A percentile compares a stretch with the other conserved stretches of the same genome.
Evolutionary conservation across 2,888 invertebrate species (phyloP).

Genomic region (Pheosia tremula): DNA sequence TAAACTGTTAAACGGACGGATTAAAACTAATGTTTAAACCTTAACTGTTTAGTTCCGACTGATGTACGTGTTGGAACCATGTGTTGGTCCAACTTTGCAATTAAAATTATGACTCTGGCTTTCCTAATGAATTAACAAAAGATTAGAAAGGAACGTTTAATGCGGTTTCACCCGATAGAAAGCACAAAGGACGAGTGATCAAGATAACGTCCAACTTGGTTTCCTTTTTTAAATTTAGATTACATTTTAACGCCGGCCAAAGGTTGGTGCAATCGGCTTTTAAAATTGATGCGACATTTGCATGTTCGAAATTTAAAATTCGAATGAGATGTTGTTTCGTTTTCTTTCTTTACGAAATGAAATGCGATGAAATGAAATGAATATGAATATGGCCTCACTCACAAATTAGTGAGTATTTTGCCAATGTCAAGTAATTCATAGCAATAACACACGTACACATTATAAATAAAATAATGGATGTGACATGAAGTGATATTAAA

Average conservation of each 20-base stretch:
- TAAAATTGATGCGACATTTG: not conserved
- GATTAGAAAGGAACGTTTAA: constrained; percentile 61
- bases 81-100: constrained; percentile 52
- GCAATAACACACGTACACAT: no score
- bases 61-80: not conserved
- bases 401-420: no score
- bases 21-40: not conserved
- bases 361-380: no score
- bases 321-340: not conserved
- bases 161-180: constrained; percentile 43
- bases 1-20: no score
- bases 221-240: constrained; percentile 17
- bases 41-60: no score
- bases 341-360: no score
- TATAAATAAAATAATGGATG: no score
- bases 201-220: constrained; percentile 11
- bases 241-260: not conserved
- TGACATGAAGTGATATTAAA: no score
- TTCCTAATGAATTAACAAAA: constrained; percentile 72
- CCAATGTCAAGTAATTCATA: no score
- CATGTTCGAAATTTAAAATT: not conserved
- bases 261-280: constrained; percentile 10
- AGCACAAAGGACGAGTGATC: constrained; percentile 35
- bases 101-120: constrained; percentile 57
- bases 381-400: no score